Percentiles rank a stretch among this genome's conserved stretches.
These are phyloP conservation scores for Grus americana DNA, from an alignment of 2,113 vertebrate genomes.

Conservation along the genomic window DNA sequence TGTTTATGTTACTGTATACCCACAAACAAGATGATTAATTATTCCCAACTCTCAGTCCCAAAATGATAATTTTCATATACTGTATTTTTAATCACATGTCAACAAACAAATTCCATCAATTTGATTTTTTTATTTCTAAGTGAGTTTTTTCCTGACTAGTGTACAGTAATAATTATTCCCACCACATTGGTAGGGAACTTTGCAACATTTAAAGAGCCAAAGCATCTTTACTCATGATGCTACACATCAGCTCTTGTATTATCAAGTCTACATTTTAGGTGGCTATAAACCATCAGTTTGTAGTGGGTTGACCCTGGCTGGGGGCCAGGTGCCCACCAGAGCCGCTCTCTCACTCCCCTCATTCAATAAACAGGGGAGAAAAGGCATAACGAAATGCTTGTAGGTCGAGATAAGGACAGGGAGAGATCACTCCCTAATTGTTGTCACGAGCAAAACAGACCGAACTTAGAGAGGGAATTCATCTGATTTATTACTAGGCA, in stretches of 20 bases:
- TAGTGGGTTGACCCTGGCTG: too few species aligned
- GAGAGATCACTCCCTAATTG: too few species aligned
- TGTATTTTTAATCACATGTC: not conserved
- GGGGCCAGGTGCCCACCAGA: too few species aligned
- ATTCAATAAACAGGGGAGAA: too few species aligned
- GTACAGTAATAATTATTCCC: conserved; percentile 54
- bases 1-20: not conserved
- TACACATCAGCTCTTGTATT: not conserved
- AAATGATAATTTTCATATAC: not conserved
- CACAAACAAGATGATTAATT: not conserved
- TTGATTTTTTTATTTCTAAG: not conserved
- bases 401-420: too few species aligned
- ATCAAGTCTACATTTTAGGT: not conserved
- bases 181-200: not conserved
- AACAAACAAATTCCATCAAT: not conserved
- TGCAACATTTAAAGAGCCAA: not conserved
- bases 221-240: conserved; percentile 7
- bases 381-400: too few species aligned
- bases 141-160: not conserved
- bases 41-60: not conserved
- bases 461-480: too few species aligned
- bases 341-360: too few species aligned
- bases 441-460: too few species aligned
- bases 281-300: not conserved
- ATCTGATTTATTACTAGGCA: too few species aligned